Evolutionary conservation across 1,140 invertebrate species (phyloP).

Genomic region (Dendroctonus ponderosae): DNA sequence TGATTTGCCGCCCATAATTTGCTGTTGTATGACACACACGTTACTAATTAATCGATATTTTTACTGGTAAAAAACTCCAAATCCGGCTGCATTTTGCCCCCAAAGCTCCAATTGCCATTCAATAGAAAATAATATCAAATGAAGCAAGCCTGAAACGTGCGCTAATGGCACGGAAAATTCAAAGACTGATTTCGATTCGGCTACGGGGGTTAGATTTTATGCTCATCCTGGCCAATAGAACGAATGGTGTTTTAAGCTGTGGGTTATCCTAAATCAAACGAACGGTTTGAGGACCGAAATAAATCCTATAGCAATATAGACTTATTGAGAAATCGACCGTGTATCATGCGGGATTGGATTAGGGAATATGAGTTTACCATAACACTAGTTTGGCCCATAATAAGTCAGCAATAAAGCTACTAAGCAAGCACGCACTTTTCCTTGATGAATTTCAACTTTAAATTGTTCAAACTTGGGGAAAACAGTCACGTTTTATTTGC

Average conservation of each 20-base stretch:
- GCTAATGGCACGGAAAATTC: conserved; percentile 3
- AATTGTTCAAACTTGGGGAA: too few species aligned
- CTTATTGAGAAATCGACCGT: background rate
- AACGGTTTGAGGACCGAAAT: background rate
- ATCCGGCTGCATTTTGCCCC: too few species aligned
- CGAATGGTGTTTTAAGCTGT: background rate
- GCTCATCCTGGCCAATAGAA: conserved; percentile 2
- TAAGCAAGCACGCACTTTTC: too few species aligned
- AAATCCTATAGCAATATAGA: background rate
- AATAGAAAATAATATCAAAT: background rate
- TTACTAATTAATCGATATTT: too few species aligned
- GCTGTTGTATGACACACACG: too few species aligned
- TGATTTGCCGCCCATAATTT: too few species aligned
- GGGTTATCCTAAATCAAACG: conserved; percentile 6
- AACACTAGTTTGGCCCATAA: too few species aligned
- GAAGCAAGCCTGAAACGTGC: conserved; percentile 3
- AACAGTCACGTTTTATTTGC: too few species aligned
- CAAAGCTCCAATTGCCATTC: background rate
- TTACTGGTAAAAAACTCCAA: too few species aligned
- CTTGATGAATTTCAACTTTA: too few species aligned
- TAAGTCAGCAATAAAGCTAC: too few species aligned
- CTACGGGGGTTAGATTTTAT: conserved; percentile 3
- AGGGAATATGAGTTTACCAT: too few species aligned
- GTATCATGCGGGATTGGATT: background rate
- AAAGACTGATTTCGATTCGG: background rate